A percentile compares a stretch with the other conserved stretches of the same genome.
These are phyloP conservation scores for Cephalotes varians DNA, from an alignment of 2,888 invertebrate species.

Conservation along the genomic window DNA sequence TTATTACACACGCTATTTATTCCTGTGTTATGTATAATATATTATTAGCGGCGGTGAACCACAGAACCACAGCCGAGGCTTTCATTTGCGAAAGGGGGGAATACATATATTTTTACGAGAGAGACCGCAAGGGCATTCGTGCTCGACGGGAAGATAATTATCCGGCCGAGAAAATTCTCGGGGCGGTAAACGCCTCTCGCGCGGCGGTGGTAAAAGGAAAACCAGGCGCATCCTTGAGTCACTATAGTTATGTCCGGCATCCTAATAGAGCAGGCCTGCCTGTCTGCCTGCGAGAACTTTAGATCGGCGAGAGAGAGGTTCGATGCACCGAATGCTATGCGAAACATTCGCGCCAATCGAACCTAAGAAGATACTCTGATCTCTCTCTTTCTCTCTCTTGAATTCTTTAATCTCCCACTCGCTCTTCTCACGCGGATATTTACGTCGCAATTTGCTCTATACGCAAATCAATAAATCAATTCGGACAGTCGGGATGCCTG, in stretches of 20 bases:
- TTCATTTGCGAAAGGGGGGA: slow-evolving; percentile 29
- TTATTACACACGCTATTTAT: neutral
- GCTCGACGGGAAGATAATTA: slow-evolving; percentile 24
- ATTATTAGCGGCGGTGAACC: neutral
- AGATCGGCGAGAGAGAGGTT: slow-evolving; percentile 59
- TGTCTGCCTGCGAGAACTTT: slow-evolving; percentile 55
- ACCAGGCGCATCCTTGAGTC: slow-evolving; percentile 50
- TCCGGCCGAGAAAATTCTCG: slow-evolving; percentile 32
- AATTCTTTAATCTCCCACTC: slow-evolving; percentile 17
- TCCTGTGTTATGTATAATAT: slow-evolving; percentile 2
- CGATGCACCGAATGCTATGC: slow-evolving; percentile 70
- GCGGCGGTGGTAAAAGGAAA: slow-evolving; percentile 18
- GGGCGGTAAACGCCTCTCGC: slow-evolving; percentile 20
- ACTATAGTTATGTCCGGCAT: slow-evolving; percentile 69
- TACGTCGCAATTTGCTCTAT: neutral
- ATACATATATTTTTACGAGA: neutral
- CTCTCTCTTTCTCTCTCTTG: neutral
- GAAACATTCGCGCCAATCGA: slow-evolving; percentile 66
- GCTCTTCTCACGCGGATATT: slow-evolving; percentile 7
- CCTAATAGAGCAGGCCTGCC: slow-evolving; percentile 67
- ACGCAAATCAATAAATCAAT: neutral
- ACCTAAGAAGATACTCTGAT: slow-evolving; percentile 15
- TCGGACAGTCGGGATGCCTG: neutral
- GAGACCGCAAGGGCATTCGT: neutral
- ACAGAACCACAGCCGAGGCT: neutral